Evolutionary conservation across 2,797 vertebrate species (phyloP).

Genomic region (Sebastes taczanowskii): DNA sequence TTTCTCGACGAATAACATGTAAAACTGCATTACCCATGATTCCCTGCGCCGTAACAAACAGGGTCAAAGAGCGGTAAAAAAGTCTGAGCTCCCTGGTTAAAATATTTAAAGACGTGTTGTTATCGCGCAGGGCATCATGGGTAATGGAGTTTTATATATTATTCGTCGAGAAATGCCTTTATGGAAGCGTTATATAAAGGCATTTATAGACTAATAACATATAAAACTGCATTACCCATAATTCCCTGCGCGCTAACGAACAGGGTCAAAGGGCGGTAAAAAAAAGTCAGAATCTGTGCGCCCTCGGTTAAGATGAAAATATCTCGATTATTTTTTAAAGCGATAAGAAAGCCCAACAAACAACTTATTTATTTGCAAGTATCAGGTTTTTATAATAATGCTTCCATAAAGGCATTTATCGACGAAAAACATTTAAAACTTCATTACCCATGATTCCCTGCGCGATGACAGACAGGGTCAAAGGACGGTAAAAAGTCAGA

Average conservation of each 20-base stretch:
- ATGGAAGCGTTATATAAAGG: background rate
- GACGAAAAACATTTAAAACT: conserved; percentile 19
- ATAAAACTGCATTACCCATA: conserved; percentile 72
- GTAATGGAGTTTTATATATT: no score
- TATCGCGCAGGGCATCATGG: no score
- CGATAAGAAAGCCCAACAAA: fast-evolving
- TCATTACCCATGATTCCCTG: conserved; percentile 65
- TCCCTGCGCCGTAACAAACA: background rate
- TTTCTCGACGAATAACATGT: background rate
- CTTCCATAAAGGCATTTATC: background rate
- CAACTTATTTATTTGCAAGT: fast-evolving
- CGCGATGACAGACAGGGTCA: background rate
- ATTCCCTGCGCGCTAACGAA: background rate
- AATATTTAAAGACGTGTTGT: background rate
- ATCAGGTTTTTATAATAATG: fast-evolving
- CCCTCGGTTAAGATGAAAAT: background rate
- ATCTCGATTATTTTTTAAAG: fast-evolving
- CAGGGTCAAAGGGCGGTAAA: conserved; percentile 27
- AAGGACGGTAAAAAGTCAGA: conserved; percentile 2
- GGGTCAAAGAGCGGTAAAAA: conserved; percentile 32
- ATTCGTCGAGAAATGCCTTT: fast-evolving
- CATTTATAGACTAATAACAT: background rate
- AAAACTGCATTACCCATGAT: conserved; percentile 73
- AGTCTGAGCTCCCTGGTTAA: background rate
- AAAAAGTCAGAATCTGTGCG: no score